Evolutionary conservation across 2,113 vertebrate genomes (phyloP), one percentile per base, ranked within the genome.

Genomic region (Pelecanoides urinatrix): DNA sequence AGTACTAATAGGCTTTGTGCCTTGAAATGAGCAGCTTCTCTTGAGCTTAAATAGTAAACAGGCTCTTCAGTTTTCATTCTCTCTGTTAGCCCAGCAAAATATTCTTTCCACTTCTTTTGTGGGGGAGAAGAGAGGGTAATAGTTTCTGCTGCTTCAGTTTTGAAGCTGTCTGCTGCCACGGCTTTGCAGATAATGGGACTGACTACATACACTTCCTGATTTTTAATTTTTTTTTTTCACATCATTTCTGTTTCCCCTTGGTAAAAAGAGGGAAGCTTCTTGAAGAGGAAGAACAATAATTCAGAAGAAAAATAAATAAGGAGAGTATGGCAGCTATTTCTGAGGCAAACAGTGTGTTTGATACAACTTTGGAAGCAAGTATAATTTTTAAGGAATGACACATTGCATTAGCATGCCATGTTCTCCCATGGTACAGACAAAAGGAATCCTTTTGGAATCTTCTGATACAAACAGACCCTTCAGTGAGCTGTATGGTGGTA

Each of bases 141-240:
- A 42, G 49, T 65, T 82, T 53, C 45, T 75, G n/a, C 47, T 47
- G 42, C 61, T 89, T 72, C 23, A 13, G 18, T 92, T 92, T 67
- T 71, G 86, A 90, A 86, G 71, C 44, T 86, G 34, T 73, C 66
- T 66, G 45, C 68, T 88, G 63, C 79, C n/a, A 75, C 88, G 71
- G 56, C 52, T 90, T 86, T 92, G 61, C 61, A 91, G 80, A 86
- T 89, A 61, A 84, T 77, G 56, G 78, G 80, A 52, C 58, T 86
- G 74, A 49, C 38, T 74, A 49, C 1, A 2, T 80, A 17, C 6
- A 29, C 63, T 88, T 97, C 61, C 76, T 85, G 73, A 84, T 91
- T 81, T n/a, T 32, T n/a, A 27, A 7, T 7, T 49, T 53, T 47
- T 49, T 13, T 49, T 53, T 52, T 53, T 61, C 18, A 25, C 44